Conservation (phyloP, 1,140 invertebrate genomes). For the Drosophila guanche region DNA sequence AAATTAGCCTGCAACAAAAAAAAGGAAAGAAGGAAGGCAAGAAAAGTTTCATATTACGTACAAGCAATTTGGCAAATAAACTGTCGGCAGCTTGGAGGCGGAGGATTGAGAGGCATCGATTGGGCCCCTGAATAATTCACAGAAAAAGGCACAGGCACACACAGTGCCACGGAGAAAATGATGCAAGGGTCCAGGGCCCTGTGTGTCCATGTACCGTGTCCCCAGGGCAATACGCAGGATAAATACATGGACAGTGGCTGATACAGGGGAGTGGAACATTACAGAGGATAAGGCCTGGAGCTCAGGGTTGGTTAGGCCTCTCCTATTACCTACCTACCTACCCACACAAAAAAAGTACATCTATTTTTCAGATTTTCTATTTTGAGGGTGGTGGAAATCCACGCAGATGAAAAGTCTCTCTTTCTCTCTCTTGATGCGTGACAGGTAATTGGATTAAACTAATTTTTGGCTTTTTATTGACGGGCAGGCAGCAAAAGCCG, state of each 20-base stretch:
- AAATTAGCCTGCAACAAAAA: slow-evolving; percentile 62
- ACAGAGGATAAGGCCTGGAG: not conserved
- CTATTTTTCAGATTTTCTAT: slow-evolving; percentile 1
- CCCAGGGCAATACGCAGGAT: slow-evolving; percentile 66
- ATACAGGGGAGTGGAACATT: not conserved
- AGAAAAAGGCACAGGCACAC: slow-evolving; percentile 5
- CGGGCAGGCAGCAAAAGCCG: slow-evolving; percentile 53
- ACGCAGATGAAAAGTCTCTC: slow-evolving; percentile 4
- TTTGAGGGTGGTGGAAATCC: not conserved
- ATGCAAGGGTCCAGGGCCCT: slow-evolving; percentile 6
- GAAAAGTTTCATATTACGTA: slow-evolving; percentile 76
- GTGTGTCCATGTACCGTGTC: slow-evolving; percentile 47
- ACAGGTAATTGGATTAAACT: slow-evolving; percentile 83
- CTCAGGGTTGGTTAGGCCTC: slow-evolving; percentile 54
- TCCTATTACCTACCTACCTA: slow-evolving; percentile 46
- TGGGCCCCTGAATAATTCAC: slow-evolving; percentile 70
- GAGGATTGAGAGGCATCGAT: slow-evolving; percentile 51
- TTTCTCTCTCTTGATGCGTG: slow-evolving; percentile 64
- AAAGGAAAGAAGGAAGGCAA: slow-evolving; percentile 7
- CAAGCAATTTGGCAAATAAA: slow-evolving; percentile 81
- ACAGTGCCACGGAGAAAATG: slow-evolving; percentile 30
- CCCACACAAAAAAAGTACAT: slow-evolving; percentile 13
- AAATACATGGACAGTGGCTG: slow-evolving; percentile 49
- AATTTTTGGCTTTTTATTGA: slow-evolving; percentile 74
- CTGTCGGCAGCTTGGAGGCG: slow-evolving; percentile 63